Percentiles rank a stretch among this genome's conserved stretches.
Conservation (phyloP, 2,113 vertebrate genomes). For the Ornithorhynchus anatinus region DNA sequence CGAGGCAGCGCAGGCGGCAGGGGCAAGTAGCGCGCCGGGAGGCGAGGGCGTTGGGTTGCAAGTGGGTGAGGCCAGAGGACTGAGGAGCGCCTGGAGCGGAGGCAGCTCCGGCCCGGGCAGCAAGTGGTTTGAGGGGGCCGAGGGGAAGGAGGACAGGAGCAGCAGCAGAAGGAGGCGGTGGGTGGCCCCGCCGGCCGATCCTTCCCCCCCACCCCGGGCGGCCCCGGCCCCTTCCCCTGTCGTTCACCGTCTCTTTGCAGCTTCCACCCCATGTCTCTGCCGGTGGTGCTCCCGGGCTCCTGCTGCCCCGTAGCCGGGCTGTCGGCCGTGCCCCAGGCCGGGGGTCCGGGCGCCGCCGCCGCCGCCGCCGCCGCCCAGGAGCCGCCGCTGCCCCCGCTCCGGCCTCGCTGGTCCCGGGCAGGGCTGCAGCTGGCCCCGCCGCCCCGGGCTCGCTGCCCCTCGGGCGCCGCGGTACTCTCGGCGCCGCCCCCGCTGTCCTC, state of each 20-base stretch:
- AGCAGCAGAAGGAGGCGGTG: background rate
- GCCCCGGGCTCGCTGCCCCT: conserved; percentile 55
- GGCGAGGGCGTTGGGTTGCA: too few species aligned
- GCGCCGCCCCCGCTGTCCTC: conserved; percentile 21
- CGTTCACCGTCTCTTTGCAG: background rate
- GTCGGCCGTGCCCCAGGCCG: conserved; percentile 54
- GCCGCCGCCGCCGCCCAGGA: conserved; percentile 43
- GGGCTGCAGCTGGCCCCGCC: conserved; percentile 48
- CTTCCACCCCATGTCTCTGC: conserved; percentile 71
- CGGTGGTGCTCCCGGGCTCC: conserved; percentile 80
- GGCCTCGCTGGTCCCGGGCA: conserved; percentile 46
- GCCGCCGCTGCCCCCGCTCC: conserved; percentile 51
- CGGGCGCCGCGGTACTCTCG: background rate
- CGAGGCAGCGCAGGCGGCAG: background rate
- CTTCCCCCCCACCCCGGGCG: background rate
- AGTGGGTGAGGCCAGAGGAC: background rate
- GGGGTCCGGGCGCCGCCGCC: conserved; percentile 51
- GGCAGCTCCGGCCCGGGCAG: background rate
- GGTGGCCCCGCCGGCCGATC: conserved; percentile 9
- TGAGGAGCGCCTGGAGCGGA: background rate
- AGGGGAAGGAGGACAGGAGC: too few species aligned
- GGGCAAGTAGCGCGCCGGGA: background rate
- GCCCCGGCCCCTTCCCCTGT: background rate
- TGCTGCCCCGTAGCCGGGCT: conserved; percentile 74
- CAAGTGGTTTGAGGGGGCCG: too few species aligned